A percentile compares a stretch with the other conserved stretches of the same genome.
Conservation (phyloP, 1,140 invertebrate genomes). For the Drosophila suzukii region DNA sequence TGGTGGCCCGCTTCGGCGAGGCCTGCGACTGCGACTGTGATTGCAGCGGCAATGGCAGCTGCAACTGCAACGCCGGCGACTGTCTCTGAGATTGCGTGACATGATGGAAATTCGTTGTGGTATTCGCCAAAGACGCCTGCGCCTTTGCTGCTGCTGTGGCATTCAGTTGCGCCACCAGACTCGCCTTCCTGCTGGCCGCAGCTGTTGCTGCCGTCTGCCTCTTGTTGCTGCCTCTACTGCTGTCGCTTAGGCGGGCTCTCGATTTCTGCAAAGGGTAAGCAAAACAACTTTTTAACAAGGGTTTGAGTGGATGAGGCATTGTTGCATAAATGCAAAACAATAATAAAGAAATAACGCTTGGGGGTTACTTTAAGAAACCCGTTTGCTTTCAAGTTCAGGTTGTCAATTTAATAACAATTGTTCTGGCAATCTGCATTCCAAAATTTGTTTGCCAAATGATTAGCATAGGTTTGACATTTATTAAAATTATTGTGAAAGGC, state of each 20-base stretch:
- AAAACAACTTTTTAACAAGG: slow-evolving; percentile 3
- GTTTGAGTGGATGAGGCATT: neutral
- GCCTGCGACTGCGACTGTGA: slow-evolving; percentile 59
- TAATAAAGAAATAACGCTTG: neutral
- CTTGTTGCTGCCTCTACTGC: slow-evolving; percentile 46
- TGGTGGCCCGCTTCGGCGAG: slow-evolving; percentile 66
- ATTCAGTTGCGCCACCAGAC: slow-evolving; percentile 56
- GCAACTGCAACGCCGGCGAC: slow-evolving; percentile 58
- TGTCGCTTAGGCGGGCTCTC: slow-evolving; percentile 75
- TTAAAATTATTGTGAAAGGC: neutral
- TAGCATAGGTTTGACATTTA: slow-evolving; percentile 1
- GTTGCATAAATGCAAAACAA: neutral
- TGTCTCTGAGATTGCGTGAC: slow-evolving; percentile 78
- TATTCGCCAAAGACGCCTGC: slow-evolving; percentile 66
- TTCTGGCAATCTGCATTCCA: neutral
- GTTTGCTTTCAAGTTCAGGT: neutral
- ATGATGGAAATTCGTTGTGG: slow-evolving; percentile 77
- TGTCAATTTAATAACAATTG: neutral
- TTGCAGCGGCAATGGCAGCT: slow-evolving; percentile 54
- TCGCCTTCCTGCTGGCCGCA: slow-evolving; percentile 40
- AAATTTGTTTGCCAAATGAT: neutral
- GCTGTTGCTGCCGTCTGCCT: slow-evolving; percentile 47
- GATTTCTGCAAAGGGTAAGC: slow-evolving; percentile 65
- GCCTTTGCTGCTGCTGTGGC: slow-evolving; percentile 61
- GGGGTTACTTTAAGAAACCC: neutral